A percentile compares a stretch with the other conserved stretches of the same genome.
These are phyloP conservation scores for Margaritifera margaritifera DNA, from an alignment of 2,888 invertebrate species.

Conservation along the genomic window DNA sequence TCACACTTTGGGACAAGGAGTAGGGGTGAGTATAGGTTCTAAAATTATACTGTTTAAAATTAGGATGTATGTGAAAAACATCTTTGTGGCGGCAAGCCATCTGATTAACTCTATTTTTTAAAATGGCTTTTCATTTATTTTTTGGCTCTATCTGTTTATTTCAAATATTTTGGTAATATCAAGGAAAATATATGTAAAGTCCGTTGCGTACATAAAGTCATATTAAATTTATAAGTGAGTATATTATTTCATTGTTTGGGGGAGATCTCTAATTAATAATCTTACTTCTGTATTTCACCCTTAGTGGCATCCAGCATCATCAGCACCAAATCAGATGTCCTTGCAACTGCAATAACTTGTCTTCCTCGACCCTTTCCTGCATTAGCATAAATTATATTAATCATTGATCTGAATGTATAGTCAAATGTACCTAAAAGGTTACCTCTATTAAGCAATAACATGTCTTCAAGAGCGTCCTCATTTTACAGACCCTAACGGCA, in stretches of 20 bases:
- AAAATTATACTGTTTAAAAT: too few relatives aligned
- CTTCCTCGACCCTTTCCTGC: constrained; percentile 89
- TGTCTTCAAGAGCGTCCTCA: neutral
- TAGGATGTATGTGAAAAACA: too few relatives aligned
- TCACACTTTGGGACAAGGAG: too few relatives aligned
- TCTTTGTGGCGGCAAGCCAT: too few relatives aligned
- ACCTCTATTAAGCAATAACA: neutral
- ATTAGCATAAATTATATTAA: constrained; percentile 21
- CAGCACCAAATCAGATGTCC: constrained; percentile 96
- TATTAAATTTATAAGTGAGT: neutral
- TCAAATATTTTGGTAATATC: neutral
- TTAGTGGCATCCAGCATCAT: constrained; percentile 99
- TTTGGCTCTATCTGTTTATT: neutral
- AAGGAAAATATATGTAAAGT: too few relatives aligned
- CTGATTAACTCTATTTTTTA: too few relatives aligned
- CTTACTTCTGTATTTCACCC: constrained; percentile 88
- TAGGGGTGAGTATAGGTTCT: too few relatives aligned
- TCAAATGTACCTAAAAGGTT: too few relatives aligned
- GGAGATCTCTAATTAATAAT: neutral
- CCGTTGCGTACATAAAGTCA: neutral
- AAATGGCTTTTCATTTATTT: neutral
- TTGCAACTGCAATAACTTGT: constrained; percentile 98
- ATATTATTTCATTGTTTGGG: neutral
- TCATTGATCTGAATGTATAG: neutral
- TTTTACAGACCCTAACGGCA: too few relatives aligned